Base-by-base conservation (phyloP, 2,888 invertebrate genomes). In the Catocala fraxini region DNA sequence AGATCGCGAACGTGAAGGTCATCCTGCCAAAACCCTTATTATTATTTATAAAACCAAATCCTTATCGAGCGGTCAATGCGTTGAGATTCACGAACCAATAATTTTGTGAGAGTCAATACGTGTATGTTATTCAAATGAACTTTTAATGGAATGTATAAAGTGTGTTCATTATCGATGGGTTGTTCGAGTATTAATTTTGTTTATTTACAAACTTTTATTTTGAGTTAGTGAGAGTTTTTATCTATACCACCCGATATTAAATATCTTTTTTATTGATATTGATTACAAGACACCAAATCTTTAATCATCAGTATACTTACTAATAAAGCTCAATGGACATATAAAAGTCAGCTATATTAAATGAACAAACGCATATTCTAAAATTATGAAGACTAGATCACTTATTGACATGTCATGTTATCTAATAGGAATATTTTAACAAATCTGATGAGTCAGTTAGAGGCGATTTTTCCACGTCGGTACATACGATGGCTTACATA, bases 381-480 rank as follows among this genome's bases (percentile, higher is more conserved):
- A 25, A 25, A 25, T 1, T 25, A 25, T 25, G 25, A n/a, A 25
- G 25, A 25, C 1, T 25, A 25, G 25, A 25, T 25, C 25, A 25
- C 25, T 25, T 39, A 39, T 39, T 9, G 35, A 9, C 35, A 7
- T 7, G 35, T 39, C 43, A 43, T 5, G 48, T 48, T 48, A 6
- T 48, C 34, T 48, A 48, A 48, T 34, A 12, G 1, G 33, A 9
- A 48, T 48, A 48, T 48, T 48, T 48, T 25, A 34, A 34, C 5
- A 33, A 48, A n/a, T 48, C 48, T 65, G 68, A 77, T 68, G 72
- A 71, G 64, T 66, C 63, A 61, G 59, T 75, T 46, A 45, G 34
- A 59, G 45, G 45, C 13, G n/a, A 62, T 65, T 69, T 75, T 67
- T 70, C 49, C 56, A 33, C 60, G 34, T 63, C 51, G 63, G 51